Base-by-base conservation (phyloP, 2,113 vertebrate species). In the Sprattus sprattus region DNA sequence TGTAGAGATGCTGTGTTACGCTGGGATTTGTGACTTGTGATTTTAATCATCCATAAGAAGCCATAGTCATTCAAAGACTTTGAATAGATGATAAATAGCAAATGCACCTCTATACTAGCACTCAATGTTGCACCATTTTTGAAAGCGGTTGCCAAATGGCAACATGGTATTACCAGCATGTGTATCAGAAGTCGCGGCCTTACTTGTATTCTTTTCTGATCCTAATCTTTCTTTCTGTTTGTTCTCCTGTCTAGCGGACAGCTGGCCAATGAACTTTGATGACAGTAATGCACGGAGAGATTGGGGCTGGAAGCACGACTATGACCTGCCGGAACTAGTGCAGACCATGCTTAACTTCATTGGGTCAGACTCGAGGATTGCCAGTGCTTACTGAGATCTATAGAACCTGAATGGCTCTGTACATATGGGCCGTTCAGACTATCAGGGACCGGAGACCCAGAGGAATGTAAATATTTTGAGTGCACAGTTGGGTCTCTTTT, bases 221-320 rank as follows among this genome's bases (percentile, higher is more conserved):
- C 28, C 45, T 28, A 64, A 8, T 85, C 67, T 81, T 4, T 0
- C 87, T 7, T 89, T 49, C 52, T 4, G 15, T 54, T 54, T 13
- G 2, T 54, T 90, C 52, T 85, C 57, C n/a, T 47, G 82, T 52
- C 1, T 90, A 99, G 98, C 98, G 28, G 97, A 99, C 90, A 98
- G 96, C 60, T 99, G 98, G 98, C 98, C 98, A 0, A 97, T 98
- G 98, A 96, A 96, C 91, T 97, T 99, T 0, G 97, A 99, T 0
- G 98, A 99, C 90, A 92, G 91, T 89, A 98, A 96, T 0, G 98
- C 98, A 2, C 96, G 97, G 16, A 96, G 91, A 64, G 98, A 99
- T 81, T 99, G 98, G 98, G 95, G 95, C 11, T 99, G 98, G 98
- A 99, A 98, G 87, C 98, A 98, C 0, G 96, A 97, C 28, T 97